Conservation (phyloP, 2,113 vertebrate genomes). For the Machaerirhynchus nigripectus region DNA sequence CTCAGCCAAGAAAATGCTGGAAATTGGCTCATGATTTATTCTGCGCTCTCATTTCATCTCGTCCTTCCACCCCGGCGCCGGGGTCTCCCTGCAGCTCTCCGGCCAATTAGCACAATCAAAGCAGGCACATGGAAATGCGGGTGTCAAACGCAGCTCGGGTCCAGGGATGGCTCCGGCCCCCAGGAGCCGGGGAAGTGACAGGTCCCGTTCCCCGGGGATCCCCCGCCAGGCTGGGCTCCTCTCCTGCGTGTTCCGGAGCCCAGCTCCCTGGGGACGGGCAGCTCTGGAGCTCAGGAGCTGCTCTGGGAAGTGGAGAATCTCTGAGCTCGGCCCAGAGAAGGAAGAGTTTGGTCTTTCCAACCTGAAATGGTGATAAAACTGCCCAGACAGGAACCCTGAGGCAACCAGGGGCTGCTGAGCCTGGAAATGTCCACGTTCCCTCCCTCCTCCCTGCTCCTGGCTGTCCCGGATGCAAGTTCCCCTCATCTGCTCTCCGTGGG, state of each 20-base stretch:
- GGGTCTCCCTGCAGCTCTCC: constrained; percentile 21
- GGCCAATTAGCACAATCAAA: background rate
- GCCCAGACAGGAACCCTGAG: background rate
- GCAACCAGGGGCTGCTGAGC: background rate
- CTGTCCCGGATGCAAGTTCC: accelerated
- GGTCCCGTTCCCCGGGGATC: background rate
- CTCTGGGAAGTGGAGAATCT: background rate
- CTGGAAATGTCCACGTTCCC: background rate
- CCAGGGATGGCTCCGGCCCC: accelerated
- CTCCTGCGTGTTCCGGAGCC: background rate
- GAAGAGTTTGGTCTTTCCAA: background rate
- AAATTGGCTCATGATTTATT: constrained; percentile 59
- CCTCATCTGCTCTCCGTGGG: background rate
- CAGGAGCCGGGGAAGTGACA: background rate
- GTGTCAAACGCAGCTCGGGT: background rate
- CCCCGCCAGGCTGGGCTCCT: background rate
- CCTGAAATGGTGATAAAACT: background rate
- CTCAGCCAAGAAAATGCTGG: constrained; percentile 47
- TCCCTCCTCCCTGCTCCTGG: background rate
- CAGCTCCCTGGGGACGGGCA: accelerated
- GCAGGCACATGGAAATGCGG: background rate
- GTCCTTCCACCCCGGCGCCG: background rate
- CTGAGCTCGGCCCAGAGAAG: background rate
- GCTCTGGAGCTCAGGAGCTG: background rate
- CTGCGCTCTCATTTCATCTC: background rate